Evolutionary conservation across 2,888 invertebrate genomes (phyloP).

Genomic region (Trissolcus brochymenae): DNA sequence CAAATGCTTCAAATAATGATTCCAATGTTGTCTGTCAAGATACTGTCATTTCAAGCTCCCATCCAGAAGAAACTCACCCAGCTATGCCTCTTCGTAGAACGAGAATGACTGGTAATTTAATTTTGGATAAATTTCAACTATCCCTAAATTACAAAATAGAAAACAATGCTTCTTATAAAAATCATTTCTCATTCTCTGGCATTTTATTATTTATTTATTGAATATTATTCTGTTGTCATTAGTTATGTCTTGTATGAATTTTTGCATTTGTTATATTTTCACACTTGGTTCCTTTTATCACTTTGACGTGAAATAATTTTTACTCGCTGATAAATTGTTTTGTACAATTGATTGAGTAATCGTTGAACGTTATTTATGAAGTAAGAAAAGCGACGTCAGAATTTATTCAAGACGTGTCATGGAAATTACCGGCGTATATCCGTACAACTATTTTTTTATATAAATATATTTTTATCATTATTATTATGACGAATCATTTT

Average conservation of each 20-base stretch:
- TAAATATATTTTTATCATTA: too few species aligned
- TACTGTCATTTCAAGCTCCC: conserved; percentile 57
- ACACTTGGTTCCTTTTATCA: too few species aligned
- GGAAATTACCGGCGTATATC: too few species aligned
- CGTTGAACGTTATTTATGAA: too few species aligned
- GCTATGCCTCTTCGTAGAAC: conserved; percentile 63
- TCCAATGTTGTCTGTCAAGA: conserved; percentile 54
- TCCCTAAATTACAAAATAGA: background rate
- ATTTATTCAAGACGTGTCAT: too few species aligned
- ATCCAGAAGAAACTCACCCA: conserved; percentile 63
- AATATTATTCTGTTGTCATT: background rate
- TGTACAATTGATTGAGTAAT: too few species aligned
- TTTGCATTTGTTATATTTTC: background rate
- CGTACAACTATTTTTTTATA: too few species aligned
- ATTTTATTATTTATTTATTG: background rate
- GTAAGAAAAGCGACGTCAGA: too few species aligned
- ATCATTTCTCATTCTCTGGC: background rate
- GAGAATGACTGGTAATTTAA: conserved; percentile 68
- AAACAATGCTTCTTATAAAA: too few species aligned
- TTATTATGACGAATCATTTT: too few species aligned
- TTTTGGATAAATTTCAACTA: background rate
- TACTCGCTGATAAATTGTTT: too few species aligned
- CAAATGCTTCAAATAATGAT: conserved; percentile 62
- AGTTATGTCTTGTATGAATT: background rate
- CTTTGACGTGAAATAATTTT: too few species aligned